phyloP scores from a whole-genome alignment of 2,797 vertebrate genomes.

The Momotus momota region DNA sequence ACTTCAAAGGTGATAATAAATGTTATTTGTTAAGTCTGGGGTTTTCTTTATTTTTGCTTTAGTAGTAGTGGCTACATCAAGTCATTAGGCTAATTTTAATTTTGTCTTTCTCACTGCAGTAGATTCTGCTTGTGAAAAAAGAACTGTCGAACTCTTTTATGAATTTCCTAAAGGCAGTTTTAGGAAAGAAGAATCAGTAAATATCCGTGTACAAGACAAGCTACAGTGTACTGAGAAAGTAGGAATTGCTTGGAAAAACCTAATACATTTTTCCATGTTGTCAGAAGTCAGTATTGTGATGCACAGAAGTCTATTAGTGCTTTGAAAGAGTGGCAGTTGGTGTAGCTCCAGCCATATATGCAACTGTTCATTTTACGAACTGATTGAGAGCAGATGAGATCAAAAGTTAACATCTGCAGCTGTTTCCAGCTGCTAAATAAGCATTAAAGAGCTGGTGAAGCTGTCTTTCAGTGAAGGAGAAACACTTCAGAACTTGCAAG shows the following conservation, averaged over 20 bases:
- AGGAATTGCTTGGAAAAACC: neutral
- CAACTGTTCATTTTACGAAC: neutral
- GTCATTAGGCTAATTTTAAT: constrained; percentile 25
- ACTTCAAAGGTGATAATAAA: neutral
- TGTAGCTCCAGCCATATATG: neutral
- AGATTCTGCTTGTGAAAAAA: neutral
- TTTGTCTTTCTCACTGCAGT: constrained; percentile 12
- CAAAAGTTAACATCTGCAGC: constrained; percentile 54
- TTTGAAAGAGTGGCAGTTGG: neutral
- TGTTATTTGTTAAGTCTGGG: neutral
- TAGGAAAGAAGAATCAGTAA: neutral
- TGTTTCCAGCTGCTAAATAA: constrained; percentile 43
- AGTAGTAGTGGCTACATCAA: neutral
- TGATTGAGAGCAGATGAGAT: constrained; percentile 64
- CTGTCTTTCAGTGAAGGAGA: neutral
- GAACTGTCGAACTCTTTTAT: neutral
- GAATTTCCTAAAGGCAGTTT: neutral
- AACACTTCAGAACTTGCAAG: neutral
- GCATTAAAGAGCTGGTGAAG: neutral
- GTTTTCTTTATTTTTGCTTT: neutral
- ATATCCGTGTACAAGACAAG: neutral
- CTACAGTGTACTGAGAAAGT: neutral
- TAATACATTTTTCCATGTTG: neutral
- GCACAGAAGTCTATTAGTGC: constrained; percentile 15
- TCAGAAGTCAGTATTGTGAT: neutral